Base-by-base conservation (phyloP, 1,140 invertebrate species). In the Drosophila nasuta region DNA sequence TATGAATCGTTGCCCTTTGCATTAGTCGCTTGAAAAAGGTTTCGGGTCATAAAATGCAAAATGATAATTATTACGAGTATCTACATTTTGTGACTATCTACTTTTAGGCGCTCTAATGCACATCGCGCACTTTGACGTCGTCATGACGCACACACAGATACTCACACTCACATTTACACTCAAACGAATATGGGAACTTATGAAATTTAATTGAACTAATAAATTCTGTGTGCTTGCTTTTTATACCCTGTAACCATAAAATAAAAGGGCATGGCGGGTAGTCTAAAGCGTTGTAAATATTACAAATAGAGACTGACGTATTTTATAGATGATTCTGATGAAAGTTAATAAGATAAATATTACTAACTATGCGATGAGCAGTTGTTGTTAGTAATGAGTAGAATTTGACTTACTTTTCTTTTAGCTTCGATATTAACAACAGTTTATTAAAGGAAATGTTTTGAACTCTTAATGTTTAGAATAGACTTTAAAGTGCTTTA, bases 131-230 rank as follows among this genome's bases (percentile, higher is more conserved):
- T 74, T 83, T 82, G 62, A 74, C 52, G 69, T 54, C 63, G 66
- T 43, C 73, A 81, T 88, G 85, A 88, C 83, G 74, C 77, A 81
- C 63, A 57, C 20, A 78, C 66, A 60, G n/a, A 63, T 13, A 57
- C 7, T 64, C 28, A 63, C 15, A 57, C 8, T 64, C 30, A 67
- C 33, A 48, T 10, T 33, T 33, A 30, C 41, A 60, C 60, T 38
- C 1, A 56, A 30, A 68, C 13, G 60, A 54, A 77, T 59, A 69
- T 62, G 65, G 45, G 49, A 76, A 75, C 80, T 74, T 76, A 81
- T 82, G 75, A 89, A 88, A 89, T 88, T 89, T 88, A 89, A 88
- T 88, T 88, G 81, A 78, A 79, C 76, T 85, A 81, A 88, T 88
- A 88, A 89, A 89, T 88, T 77, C 58, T 70, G 65, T 69, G 62